These are phyloP conservation scores for Malurus alboscapulatus DNA, from an alignment of 2,113 vertebrate genomes.

Conservation along the genomic window DNA sequence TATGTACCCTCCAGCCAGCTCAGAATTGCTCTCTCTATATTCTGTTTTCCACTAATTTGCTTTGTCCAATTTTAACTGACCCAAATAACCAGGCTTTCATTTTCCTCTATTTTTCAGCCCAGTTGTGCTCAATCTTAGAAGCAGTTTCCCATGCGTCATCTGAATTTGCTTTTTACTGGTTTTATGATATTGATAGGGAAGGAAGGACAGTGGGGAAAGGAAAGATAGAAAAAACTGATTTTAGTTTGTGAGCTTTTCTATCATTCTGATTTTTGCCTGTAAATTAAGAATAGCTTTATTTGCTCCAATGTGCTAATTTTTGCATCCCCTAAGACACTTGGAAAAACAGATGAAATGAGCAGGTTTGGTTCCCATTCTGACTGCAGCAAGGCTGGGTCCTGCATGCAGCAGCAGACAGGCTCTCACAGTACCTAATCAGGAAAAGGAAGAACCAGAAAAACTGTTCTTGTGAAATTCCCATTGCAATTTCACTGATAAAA, in stretches of 20 bases:
- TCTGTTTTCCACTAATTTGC: neutral
- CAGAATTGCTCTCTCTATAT: neutral
- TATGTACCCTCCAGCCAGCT: neutral
- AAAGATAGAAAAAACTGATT: neutral
- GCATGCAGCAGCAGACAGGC: neutral
- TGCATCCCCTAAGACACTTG: neutral
- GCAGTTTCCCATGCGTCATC: neutral
- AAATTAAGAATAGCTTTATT: neutral
- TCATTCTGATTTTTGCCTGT: neutral
- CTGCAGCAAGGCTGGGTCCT: neutral
- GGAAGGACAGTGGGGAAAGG: fast-evolving
- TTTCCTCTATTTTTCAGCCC: neutral
- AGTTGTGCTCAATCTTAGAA: neutral
- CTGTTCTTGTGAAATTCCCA: slow-evolving; percentile 10
- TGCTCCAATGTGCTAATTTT: neutral
- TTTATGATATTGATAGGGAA: neutral
- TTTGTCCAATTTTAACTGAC: slow-evolving; percentile 37
- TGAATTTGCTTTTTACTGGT: neutral
- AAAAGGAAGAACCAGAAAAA: slow-evolving; percentile 1
- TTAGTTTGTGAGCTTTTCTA: neutral
- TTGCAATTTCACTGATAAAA: slow-evolving; percentile 23
- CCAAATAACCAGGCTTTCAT: neutral
- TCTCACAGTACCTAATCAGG: neutral
- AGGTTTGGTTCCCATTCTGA: neutral
- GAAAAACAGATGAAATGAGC: neutral